A percentile compares a stretch with the other conserved stretches of the same genome.
Conservation (phyloP, 2,797 vertebrate genomes). For the Mus spretus region DNA sequence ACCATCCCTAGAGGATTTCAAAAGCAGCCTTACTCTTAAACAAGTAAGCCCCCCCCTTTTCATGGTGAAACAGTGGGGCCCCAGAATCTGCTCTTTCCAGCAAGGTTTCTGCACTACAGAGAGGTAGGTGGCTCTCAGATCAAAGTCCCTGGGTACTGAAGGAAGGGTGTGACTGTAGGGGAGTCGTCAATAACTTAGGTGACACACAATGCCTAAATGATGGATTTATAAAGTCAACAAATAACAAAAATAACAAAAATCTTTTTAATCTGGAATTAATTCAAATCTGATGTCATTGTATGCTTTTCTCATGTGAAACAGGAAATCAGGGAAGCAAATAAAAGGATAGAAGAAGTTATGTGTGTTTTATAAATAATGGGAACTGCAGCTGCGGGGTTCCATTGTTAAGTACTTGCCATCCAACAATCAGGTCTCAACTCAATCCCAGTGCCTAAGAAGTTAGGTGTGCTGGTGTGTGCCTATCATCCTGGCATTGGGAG, state of each 20-base stretch:
- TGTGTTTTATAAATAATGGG: not conserved
- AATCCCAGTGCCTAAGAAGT: not conserved
- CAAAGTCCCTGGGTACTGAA: not conserved
- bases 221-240: slow-evolving; percentile 45
- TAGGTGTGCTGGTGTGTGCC: not conserved
- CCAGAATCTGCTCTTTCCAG: not conserved
- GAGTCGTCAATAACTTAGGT: not conserved
- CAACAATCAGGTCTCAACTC: not conserved
- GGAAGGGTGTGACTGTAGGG: not conserved
- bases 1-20: slow-evolving; percentile 15
- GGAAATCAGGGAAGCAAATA: not conserved
- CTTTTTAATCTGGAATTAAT: not conserved
- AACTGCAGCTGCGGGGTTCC: not conserved
- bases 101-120: not conserved
- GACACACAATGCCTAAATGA: not conserved
- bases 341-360: not conserved
- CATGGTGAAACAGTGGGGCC: not conserved
- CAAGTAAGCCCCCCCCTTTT: not conserved
- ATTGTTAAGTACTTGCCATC: not conserved
- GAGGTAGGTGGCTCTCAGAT: not conserved
- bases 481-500: not conserved
- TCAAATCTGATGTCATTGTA: slow-evolving; percentile 4
- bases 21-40: not conserved
- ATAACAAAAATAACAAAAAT: not conserved
- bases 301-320: not conserved